phyloP scores from a whole-genome alignment of 2,797 vertebrate species.

The Rhabdophis nuchalis region DNA sequence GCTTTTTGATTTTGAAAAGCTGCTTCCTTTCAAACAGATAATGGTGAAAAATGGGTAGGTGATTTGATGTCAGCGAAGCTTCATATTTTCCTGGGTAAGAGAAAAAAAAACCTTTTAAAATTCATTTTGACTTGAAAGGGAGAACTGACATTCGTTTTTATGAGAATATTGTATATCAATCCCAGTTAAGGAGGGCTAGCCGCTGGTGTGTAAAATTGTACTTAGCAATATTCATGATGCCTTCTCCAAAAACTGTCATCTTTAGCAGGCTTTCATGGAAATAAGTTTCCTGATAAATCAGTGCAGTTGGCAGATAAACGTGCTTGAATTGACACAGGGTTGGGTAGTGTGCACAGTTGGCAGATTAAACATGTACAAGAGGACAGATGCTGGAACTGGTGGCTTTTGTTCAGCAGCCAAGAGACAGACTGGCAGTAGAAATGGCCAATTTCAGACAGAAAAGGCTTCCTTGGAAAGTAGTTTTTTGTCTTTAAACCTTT shows the following conservation, averaged over 20 bases:
- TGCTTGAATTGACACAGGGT: background rate
- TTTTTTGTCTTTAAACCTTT: background rate
- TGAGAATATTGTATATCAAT: background rate
- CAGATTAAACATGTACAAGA: background rate
- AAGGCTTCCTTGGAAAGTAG: background rate
- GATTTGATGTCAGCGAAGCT: background rate
- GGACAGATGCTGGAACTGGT: conserved; percentile 13
- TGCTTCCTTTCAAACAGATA: background rate
- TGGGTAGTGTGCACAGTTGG: background rate
- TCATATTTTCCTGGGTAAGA: background rate
- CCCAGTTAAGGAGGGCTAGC: too few relatives aligned
- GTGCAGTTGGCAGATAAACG: background rate
- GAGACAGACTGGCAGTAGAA: background rate
- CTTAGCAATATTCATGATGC: background rate
- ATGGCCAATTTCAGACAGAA: background rate
- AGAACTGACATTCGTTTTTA: background rate
- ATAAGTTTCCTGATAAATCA: background rate
- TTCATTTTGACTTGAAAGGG: background rate
- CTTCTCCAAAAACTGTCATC: background rate
- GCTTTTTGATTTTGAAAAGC: background rate
- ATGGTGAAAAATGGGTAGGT: background rate
- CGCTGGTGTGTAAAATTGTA: background rate
- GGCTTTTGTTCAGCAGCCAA: conserved; percentile 3
- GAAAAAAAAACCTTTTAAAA: background rate
- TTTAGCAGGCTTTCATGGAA: background rate